A percentile compares a stretch with the other conserved stretches of the same genome.
phyloP scores from a whole-genome alignment of 2,888 invertebrate species.

The Sceliomorpha sp. region DNA sequence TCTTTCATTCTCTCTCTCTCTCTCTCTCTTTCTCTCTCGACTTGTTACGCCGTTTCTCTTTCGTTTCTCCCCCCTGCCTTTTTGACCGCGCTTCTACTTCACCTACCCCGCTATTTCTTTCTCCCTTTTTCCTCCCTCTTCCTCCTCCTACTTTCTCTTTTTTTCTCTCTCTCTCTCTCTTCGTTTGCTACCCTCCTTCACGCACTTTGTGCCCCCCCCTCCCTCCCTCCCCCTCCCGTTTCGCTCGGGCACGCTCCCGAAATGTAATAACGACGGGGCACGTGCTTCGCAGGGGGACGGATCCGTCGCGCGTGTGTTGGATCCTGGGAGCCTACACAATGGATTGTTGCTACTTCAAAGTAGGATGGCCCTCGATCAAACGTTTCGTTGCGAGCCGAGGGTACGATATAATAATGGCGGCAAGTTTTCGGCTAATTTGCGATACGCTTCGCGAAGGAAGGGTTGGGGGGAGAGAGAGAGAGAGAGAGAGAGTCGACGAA shows the following conservation, averaged over 20 bases:
- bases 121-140: slow-evolving; percentile 1
- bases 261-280: slow-evolving; percentile 19
- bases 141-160: not conserved
- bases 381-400: no score
- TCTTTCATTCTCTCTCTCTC: no score
- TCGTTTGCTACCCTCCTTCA: slow-evolving; percentile 36
- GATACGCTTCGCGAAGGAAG: no score
- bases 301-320: slow-evolving; percentile 36
- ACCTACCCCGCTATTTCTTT: slow-evolving; percentile 2
- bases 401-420: no score
- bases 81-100: slow-evolving; percentile 2
- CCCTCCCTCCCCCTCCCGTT: slow-evolving; percentile 7
- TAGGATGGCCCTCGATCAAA: no score
- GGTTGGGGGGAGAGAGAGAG: no score
- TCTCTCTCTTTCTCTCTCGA: no score
- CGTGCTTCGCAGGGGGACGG: slow-evolving; percentile 24
- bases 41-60: no score
- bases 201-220: slow-evolving; percentile 20
- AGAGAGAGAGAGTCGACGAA: no score
- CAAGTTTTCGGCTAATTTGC: no score
- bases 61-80: no score
- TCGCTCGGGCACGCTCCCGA: slow-evolving; percentile 6
- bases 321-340: slow-evolving; percentile 32
- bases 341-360: slow-evolving; percentile 47
- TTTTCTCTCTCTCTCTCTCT: slow-evolving; percentile 10